Conservation (phyloP, 2,113 vertebrate species). For the Callaeas wilsoni region DNA sequence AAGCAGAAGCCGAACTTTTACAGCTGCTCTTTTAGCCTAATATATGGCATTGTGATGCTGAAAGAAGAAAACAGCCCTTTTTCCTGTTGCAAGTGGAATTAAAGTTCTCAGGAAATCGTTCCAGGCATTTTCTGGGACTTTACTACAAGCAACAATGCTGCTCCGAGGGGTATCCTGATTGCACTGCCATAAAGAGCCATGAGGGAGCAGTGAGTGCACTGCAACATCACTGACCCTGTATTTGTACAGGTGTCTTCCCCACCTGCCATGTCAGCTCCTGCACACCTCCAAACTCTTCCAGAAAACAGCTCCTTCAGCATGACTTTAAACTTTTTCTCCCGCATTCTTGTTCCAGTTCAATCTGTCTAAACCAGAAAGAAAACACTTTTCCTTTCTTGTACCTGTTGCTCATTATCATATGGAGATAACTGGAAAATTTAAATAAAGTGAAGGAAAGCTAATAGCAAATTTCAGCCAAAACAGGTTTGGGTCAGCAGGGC, state of each 20-base stretch:
- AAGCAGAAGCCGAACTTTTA: background rate
- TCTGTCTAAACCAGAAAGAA: background rate
- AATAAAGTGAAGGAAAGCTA: background rate
- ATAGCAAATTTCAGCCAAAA: background rate
- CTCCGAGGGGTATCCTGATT: background rate
- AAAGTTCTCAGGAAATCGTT: background rate
- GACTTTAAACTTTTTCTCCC: background rate
- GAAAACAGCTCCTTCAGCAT: background rate
- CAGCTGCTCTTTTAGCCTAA: background rate
- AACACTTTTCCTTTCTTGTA: background rate
- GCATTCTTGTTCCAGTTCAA: background rate
- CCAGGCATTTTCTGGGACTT: background rate
- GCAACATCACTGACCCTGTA: background rate
- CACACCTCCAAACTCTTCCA: background rate
- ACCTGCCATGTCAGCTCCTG: background rate
- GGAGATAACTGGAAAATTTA: background rate
- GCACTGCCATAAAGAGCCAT: background rate
- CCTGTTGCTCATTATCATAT: background rate
- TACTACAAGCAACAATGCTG: background rate
- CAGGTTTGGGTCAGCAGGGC: background rate
- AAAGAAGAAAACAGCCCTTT: background rate
- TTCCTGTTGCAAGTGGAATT: background rate
- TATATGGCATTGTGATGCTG: background rate
- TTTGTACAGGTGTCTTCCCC: background rate
- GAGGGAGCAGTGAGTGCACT: background rate